Percentiles rank a stretch among this genome's conserved stretches.
Evolutionary conservation across 2,113 vertebrate genomes (phyloP).

Genomic region (Eretmochelys imbricata): DNA sequence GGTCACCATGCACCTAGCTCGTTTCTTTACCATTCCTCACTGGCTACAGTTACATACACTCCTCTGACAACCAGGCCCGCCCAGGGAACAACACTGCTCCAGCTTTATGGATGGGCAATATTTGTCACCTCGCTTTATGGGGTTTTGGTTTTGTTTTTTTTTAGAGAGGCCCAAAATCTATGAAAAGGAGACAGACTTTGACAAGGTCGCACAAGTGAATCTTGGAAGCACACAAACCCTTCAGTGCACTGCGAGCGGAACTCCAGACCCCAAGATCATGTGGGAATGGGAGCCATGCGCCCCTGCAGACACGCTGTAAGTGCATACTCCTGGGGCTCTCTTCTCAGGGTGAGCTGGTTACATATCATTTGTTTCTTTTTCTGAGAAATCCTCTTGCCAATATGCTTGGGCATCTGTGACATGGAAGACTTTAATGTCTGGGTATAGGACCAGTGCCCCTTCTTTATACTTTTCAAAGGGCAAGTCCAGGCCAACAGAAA

Average conservation of each 20-base stretch:
- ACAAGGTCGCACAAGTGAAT: constrained; percentile 43
- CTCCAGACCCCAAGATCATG: constrained; percentile 79
- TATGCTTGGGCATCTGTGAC: neutral
- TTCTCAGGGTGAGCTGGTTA: rapidly evolving
- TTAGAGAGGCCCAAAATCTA: constrained; percentile 89
- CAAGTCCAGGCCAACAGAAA: neutral
- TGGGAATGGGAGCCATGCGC: constrained; percentile 91
- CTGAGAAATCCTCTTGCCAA: neutral
- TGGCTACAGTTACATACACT: neutral
- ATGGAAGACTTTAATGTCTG: neutral
- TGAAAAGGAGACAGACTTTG: constrained; percentile 80
- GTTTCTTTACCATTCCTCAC: neutral
- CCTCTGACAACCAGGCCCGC: neutral
- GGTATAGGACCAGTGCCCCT: neutral
- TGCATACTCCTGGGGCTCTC: neutral
- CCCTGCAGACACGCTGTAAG: constrained; percentile 59
- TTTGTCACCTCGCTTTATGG: neutral
- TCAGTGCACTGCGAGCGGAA: constrained; percentile 82
- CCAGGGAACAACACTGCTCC: neutral
- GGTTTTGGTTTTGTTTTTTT: neutral
- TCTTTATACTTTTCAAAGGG: neutral
- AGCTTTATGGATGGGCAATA: neutral
- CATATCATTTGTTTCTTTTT: neutral
- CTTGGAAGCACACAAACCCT: constrained; percentile 77
- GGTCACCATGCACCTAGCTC: neutral